phyloP scores from a whole-genome alignment of 2,113 vertebrate species.

The Anthoscopus minutus region DNA sequence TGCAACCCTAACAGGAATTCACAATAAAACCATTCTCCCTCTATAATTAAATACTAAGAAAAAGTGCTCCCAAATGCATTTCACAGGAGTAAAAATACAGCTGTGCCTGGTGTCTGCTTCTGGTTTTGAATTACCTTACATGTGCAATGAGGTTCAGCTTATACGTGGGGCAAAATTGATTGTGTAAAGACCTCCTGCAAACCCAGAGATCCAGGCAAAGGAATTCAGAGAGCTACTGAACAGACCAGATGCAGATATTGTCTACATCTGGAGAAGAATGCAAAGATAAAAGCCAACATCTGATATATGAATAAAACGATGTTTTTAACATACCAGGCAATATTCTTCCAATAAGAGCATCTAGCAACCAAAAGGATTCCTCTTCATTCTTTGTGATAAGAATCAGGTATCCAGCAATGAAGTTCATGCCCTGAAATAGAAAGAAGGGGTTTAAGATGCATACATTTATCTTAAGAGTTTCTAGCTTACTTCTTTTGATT shows the following conservation, averaged over 20 bases:
- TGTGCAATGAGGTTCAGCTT: background rate
- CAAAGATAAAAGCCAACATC: background rate
- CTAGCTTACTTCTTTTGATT: background rate
- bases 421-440: constrained; percentile 92
- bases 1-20: background rate
- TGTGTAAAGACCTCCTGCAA: background rate
- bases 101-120: background rate
- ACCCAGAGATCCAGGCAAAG: background rate
- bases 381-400: constrained; percentile 92
- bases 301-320: background rate
- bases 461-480: background rate
- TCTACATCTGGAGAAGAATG: background rate
- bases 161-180: background rate
- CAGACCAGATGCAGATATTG: background rate
- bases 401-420: constrained; percentile 90
- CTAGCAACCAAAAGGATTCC: constrained; percentile 92
- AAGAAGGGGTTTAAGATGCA: background rate
- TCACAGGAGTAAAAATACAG: background rate
- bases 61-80: background rate
- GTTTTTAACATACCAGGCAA: constrained; percentile 82
- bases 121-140: background rate
- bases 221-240: background rate
- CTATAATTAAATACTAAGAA: background rate
- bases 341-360: constrained; percentile 87
- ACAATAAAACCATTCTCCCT: background rate